phyloP scores from a whole-genome alignment of 35 echinoderm and acorn worm species.

The Nesometra sesokonis region DNA sequence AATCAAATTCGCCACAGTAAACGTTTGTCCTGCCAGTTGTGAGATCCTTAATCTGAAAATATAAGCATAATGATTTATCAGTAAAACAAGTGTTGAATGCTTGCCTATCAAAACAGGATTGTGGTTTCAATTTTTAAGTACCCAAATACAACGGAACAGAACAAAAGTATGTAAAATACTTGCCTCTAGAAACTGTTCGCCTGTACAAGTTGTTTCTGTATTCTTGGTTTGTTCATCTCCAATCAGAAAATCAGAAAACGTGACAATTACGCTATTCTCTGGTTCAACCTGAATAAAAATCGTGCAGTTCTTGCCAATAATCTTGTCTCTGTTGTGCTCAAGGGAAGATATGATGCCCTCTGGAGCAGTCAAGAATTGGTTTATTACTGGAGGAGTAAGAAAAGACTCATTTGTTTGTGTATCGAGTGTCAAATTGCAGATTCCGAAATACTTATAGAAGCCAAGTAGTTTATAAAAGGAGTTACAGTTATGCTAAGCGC shows the following conservation, averaged over 20 bases:
- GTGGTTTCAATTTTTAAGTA: too few species aligned
- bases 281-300: background rate
- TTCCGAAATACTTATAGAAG: too few species aligned
- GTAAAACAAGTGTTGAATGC: too few species aligned
- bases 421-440: too few species aligned
- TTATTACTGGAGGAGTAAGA: too few species aligned
- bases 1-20: slow-evolving; percentile 4
- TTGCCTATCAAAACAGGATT: too few species aligned
- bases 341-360: background rate
- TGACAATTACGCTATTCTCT: background rate
- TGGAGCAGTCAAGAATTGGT: background rate
- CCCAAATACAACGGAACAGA: too few species aligned
- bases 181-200: background rate
- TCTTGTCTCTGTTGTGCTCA: background rate
- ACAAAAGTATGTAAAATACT: background rate
- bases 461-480: too few species aligned
- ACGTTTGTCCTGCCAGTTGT: background rate
- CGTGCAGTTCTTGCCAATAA: background rate
- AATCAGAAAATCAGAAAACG: background rate
- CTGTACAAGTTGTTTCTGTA: background rate
- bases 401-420: too few species aligned
- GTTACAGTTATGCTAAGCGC: too few species aligned
- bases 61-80: too few species aligned
- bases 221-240: background rate
- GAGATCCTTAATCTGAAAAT: background rate